A percentile compares a stretch with the other conserved stretches of the same genome.
These are phyloP conservation scores for Syrrhaptes paradoxus DNA, from an alignment of 2,113 vertebrate genomes.

Conservation along the genomic window DNA sequence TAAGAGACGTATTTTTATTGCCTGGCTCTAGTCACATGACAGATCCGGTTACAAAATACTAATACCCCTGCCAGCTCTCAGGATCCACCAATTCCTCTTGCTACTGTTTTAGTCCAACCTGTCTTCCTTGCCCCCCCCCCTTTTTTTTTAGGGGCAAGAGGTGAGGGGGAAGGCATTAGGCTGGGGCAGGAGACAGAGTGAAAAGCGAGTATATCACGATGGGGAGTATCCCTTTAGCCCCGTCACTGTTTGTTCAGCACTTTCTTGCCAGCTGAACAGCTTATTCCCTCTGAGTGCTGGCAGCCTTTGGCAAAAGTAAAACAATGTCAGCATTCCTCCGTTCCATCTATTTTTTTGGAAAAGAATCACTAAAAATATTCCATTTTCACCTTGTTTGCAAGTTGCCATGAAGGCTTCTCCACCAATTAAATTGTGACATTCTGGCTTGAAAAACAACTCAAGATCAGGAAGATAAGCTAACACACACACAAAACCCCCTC, in stretches of 20 bases:
- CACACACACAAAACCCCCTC: not conserved
- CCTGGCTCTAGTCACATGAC: conserved; percentile 40
- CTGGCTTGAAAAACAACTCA: conserved; percentile 30
- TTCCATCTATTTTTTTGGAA: conserved; percentile 58
- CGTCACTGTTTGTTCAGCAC: conserved; percentile 67
- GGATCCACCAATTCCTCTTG: conserved; percentile 51
- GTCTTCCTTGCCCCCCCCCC: not conserved
- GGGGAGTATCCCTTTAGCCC: conserved; percentile 63
- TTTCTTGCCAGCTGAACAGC: conserved; percentile 59
- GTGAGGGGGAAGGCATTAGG: not conserved
- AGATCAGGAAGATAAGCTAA: conserved; percentile 28
- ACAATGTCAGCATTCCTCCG: conserved; percentile 61
- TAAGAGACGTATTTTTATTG: conserved; percentile 64
- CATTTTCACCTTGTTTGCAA: conserved; percentile 66
- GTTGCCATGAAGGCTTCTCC: conserved; percentile 35
- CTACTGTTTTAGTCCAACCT: conserved; percentile 60
- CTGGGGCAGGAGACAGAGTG: conserved; percentile 10
- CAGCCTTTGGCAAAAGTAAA: conserved; percentile 67
- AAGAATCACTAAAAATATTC: conserved; percentile 9
- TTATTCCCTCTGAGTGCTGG: conserved; percentile 55
- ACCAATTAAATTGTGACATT: conserved; percentile 35
- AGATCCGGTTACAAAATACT: conserved; percentile 58
- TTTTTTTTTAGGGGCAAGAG: not conserved
- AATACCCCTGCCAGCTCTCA: conserved; percentile 30
- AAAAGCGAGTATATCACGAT: conserved; percentile 17